Base-by-base conservation (phyloP, 2,113 vertebrate species). In the Piprites chloris region DNA sequence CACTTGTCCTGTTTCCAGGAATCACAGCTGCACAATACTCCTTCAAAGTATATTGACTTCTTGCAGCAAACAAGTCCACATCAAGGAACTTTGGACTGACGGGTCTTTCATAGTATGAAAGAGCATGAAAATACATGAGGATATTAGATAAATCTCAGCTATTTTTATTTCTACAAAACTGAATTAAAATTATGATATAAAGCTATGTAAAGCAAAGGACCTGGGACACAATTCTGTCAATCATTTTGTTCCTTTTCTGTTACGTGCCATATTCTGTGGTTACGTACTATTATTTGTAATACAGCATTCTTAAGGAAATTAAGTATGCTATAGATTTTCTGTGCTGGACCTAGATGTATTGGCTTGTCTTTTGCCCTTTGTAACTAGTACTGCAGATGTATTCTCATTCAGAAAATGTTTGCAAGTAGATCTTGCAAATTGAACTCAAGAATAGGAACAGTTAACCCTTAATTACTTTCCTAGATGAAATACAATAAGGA, bases 191-290 rank as follows among this genome's bases (percentile, higher is more conserved):
- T 42, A 20, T 26, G 2, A 37, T 32, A 13, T 14, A 68, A 47
- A 61, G 3, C 15, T 39, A 50, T 16, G 6, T 14, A 6, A 65
- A 89, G 22, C 5, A 77, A 44, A 62, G 8, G 23, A 46, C 9
- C 17, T 52, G 16, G 5, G 14, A 59, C 24, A 30, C 0, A 3
- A 50, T 12, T 49, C 0, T 30, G 12, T 59, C 10, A 56, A n/a
- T 7, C 0, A 63, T n/a, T 87, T 77, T 50, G 9, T 44, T 28
- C 3, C 12, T 75, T 59, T 87, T 71, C 9, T 59, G 4, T 67
- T 53, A 28, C 9, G 27, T 37, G 21, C 19, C 63, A 16, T 46
- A 39, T 4, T 41, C 28, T 50, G 28, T 59, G 9, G 7, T 63
- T 72, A 47, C 15, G 4, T 26, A 41, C 15, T 37, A 3, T 3